These are phyloP conservation scores for Phalacrocorax carbo DNA, from an alignment of 2,113 vertebrate species.

Conservation along the genomic window DNA sequence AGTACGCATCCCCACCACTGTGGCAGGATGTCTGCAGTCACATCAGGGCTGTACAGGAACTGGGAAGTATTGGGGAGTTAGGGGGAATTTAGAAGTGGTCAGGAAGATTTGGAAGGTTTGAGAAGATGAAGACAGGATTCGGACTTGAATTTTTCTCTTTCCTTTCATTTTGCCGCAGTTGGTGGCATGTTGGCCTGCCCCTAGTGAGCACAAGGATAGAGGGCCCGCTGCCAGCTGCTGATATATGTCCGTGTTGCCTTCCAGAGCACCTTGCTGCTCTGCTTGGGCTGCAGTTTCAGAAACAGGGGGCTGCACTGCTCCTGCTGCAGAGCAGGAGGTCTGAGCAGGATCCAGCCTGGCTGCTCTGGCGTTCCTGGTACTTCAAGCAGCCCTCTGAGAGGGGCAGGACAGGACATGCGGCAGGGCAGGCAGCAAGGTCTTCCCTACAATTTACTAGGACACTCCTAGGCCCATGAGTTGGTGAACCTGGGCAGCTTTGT, in stretches of 20 bases:
- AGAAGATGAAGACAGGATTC: neutral
- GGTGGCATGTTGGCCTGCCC: neutral
- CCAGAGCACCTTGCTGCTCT: neutral
- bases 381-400: neutral
- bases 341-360: neutral
- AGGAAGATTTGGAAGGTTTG: neutral
- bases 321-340: neutral
- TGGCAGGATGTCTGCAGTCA: neutral
- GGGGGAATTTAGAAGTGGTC: neutral
- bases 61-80: neutral
- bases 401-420: neutral
- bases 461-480: neutral
- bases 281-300: neutral
- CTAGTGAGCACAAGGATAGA: neutral
- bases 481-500: neutral
- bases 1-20: neutral
- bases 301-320: neutral
- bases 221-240: neutral
- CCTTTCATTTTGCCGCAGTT: neutral
- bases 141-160: neutral
- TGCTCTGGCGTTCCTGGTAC: neutral
- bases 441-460: neutral
- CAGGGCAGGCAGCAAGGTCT: no score
- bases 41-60: neutral
- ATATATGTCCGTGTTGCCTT: rapidly evolving